Conservation (phyloP, 2,888 invertebrate genomes). For the Torymus tubicola region DNA sequence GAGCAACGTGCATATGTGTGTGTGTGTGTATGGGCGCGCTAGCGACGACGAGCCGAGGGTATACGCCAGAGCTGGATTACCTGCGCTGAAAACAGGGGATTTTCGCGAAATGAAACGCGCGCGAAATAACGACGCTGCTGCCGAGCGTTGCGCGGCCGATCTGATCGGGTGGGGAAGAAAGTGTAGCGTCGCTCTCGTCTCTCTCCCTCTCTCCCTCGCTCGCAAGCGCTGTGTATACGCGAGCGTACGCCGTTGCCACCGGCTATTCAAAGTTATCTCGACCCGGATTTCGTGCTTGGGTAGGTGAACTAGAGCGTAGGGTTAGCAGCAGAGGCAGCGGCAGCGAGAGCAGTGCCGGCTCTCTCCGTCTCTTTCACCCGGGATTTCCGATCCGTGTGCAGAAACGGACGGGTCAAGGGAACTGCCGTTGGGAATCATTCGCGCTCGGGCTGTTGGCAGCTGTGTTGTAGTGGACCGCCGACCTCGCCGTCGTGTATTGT, state of each 20-base stretch:
- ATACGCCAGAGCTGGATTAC: constrained; percentile 41
- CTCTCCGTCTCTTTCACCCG: constrained; percentile 3
- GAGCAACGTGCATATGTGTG: not conserved
- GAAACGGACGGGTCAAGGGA: constrained; percentile 34
- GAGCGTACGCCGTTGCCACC: not conserved
- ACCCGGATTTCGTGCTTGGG: constrained; percentile 32
- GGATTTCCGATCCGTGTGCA: constrained; percentile 42
- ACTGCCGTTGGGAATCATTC: constrained; percentile 17
- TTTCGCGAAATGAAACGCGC: constrained; percentile 54
- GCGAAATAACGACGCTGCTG: not conserved
- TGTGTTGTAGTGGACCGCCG: not conserved
- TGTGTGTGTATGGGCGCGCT: no score
- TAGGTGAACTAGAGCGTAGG: not conserved
- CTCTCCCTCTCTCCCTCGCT: no score
- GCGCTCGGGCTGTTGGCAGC: constrained; percentile 12
- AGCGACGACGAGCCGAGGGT: no score
- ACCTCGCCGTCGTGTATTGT: constrained; percentile 2
- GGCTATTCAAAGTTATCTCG: constrained; percentile 44
- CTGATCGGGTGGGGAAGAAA: constrained; percentile 11
- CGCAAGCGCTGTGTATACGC: no score
- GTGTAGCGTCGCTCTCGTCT: not conserved
- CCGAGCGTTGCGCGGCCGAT: not conserved
- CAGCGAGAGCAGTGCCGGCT: no score
- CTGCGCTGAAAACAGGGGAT: constrained; percentile 54
- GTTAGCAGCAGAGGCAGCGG: no score